Conservation (phyloP, 1,140 invertebrate species). For the Elymnias hypermnestra region DNA sequence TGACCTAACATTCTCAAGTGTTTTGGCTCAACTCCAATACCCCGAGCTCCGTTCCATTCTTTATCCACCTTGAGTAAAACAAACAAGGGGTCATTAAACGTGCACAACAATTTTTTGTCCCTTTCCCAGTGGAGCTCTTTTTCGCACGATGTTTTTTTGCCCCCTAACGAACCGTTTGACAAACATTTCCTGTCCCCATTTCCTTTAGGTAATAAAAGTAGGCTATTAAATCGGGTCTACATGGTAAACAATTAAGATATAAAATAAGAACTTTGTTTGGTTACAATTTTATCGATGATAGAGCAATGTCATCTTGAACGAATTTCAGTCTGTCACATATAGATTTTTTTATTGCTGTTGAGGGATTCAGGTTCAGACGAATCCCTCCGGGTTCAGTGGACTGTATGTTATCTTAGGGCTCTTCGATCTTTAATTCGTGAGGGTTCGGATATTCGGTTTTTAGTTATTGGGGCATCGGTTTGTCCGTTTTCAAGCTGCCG, state of each 20-base stretch:
- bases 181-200: slow-evolving; percentile 27
- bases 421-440: too few relatives aligned
- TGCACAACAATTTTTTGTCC: slow-evolving; percentile 23
- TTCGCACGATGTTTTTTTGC: slow-evolving; percentile 23
- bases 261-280: neutral
- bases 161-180: slow-evolving; percentile 24
- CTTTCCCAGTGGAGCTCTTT: slow-evolving; percentile 6
- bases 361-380: too few relatives aligned
- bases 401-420: too few relatives aligned
- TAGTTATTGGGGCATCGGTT: too few relatives aligned
- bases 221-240: slow-evolving; percentile 19
- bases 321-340: too few relatives aligned
- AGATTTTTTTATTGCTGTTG: too few relatives aligned
- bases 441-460: too few relatives aligned
- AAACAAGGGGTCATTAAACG: slow-evolving; percentile 40
- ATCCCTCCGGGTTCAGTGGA: too few relatives aligned
- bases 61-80: slow-evolving; percentile 48
- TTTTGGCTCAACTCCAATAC: slow-evolving; percentile 13
- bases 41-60: slow-evolving; percentile 19
- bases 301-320: too few relatives aligned
- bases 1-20: slow-evolving; percentile 9
- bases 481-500: too few relatives aligned
- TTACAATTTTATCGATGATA: neutral
- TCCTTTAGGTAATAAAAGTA: slow-evolving; percentile 21
- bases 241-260: slow-evolving; percentile 22